phyloP scores from a whole-genome alignment of 1,140 invertebrate genomes.

The Drosophila mauritiana region DNA sequence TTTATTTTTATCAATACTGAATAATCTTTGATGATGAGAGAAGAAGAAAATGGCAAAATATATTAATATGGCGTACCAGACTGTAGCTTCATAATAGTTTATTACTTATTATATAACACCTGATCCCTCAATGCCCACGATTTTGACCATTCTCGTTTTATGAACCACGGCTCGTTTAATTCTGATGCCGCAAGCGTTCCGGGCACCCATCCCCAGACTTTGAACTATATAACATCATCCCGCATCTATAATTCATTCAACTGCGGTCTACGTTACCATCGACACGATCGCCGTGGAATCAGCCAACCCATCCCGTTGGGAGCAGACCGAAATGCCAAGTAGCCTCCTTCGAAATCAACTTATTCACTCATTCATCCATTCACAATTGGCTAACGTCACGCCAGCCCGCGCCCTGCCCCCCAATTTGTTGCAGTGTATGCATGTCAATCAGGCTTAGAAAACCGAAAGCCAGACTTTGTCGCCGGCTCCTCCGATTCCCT shows the following conservation, averaged over 20 bases:
- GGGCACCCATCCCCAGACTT: constrained; percentile 8
- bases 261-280: constrained; percentile 37
- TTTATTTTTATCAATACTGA: no score
- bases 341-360: constrained; percentile 13
- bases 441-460: constrained; percentile 49
- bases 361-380: constrained; percentile 58
- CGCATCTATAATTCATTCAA: constrained; percentile 28
- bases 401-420: neutral
- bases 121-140: neutral
- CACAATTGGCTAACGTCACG: constrained; percentile 41
- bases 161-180: constrained; percentile 12
- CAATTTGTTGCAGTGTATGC: constrained; percentile 47
- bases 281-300: constrained; percentile 16
- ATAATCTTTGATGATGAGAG: no score
- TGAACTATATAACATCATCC: constrained; percentile 29
- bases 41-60: no score
- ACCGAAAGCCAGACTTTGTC: constrained; percentile 5
- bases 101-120: neutral
- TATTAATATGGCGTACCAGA: no score
- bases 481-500: neutral
- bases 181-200: neutral
- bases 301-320: neutral
- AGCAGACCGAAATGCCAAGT: constrained; percentile 36
- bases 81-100: no score
- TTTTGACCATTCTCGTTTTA: constrained; percentile 7